A percentile compares a stretch with the other conserved stretches of the same genome.
phyloP scores from a whole-genome alignment of 1,140 invertebrate species.

The Melanaphis sacchari region DNA sequence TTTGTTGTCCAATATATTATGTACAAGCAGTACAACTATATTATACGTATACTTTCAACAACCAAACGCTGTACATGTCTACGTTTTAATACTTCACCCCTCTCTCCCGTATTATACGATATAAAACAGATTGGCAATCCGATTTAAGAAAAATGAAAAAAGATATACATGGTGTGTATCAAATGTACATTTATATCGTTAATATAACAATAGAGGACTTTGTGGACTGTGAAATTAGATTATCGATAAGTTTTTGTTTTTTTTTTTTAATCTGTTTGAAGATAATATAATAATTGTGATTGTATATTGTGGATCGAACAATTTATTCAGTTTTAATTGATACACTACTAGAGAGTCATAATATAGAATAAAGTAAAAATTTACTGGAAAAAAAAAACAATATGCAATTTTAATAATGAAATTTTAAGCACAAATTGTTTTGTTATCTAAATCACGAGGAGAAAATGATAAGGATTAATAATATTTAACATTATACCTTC shows the following conservation, averaged over 20 bases:
- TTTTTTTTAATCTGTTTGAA: background rate
- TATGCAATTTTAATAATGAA: background rate
- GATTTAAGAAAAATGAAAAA: background rate
- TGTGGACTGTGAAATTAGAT: slow-evolving; percentile 16
- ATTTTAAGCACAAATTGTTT: background rate
- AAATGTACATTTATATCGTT: background rate
- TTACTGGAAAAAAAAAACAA: background rate
- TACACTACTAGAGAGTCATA: background rate
- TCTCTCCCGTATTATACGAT: background rate
- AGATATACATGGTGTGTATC: background rate
- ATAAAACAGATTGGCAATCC: slow-evolving; percentile 10
- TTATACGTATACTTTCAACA: background rate
- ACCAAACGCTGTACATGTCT: background rate
- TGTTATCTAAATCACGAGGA: background rate
- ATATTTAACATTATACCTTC: background rate
- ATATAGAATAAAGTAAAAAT: background rate
- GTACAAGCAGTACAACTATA: too few relatives aligned
- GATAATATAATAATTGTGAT: background rate
- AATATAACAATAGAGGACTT: background rate
- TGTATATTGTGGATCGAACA: background rate
- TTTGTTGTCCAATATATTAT: background rate
- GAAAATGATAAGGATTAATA: background rate
- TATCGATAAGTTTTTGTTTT: background rate
- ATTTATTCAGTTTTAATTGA: background rate
- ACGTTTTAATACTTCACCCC: background rate